Evolutionary conservation across 2,113 vertebrate genomes (phyloP).

Genomic region (Excalfactoria chinensis): DNA sequence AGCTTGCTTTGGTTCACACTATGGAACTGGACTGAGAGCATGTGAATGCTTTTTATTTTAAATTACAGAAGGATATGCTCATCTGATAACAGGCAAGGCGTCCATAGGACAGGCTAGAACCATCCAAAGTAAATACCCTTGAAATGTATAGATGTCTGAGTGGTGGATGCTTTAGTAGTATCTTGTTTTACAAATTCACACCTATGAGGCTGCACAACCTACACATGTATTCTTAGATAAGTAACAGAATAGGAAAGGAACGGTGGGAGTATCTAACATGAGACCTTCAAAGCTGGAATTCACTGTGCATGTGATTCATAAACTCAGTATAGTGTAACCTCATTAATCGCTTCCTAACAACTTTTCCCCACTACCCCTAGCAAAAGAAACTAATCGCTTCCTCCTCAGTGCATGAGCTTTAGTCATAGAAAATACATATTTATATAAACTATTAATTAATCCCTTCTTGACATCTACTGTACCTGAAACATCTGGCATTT

Average conservation of each 20-base stretch:
- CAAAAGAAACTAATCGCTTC: not conserved
- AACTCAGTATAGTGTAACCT: not conserved
- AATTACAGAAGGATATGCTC: not conserved
- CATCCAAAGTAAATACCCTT: not conserved
- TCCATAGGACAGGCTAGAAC: not conserved
- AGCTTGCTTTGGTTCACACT: not conserved
- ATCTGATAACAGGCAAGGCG: not conserved
- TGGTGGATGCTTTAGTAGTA: not conserved
- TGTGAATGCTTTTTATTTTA: not conserved
- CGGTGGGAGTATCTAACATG: not conserved
- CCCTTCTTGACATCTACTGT: not conserved
- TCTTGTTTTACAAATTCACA: not conserved
- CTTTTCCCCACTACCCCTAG: slow-evolving; percentile 14
- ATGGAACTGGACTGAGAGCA: not conserved
- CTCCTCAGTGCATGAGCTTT: not conserved
- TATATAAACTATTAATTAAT: slow-evolving; percentile 63
- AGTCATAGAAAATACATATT: slow-evolving; percentile 35
- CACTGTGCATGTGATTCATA: not conserved
- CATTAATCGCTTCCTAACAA: slow-evolving; percentile 4
- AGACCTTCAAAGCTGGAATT: not conserved
- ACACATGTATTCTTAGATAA: not conserved
- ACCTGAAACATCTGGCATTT: slow-evolving; percentile 66
- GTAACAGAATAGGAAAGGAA: not conserved
- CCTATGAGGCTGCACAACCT: not conserved
- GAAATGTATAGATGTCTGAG: fast-evolving